phyloP scores from a whole-genome alignment of 2,797 vertebrate genomes.

The Sphaeramia orbicularis region DNA sequence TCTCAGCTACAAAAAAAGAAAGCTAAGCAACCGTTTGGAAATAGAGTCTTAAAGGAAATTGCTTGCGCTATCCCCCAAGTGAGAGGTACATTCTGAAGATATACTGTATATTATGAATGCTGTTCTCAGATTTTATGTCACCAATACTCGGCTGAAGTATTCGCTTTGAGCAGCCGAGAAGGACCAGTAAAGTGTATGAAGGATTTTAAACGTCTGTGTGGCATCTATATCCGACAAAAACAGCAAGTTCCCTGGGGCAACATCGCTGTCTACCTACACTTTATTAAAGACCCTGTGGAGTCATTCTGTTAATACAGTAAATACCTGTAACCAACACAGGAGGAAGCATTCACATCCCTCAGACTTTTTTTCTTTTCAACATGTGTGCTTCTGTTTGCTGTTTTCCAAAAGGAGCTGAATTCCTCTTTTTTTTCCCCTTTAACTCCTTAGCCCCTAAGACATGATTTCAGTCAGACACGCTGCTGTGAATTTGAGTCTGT shows the following conservation, averaged over 20 bases:
- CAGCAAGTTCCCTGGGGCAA: conserved; percentile 18
- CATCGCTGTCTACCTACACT: conserved; percentile 15
- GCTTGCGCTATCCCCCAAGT: conserved; percentile 43
- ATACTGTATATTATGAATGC: conserved; percentile 65
- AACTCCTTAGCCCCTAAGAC: no score
- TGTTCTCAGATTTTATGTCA: conserved; percentile 55
- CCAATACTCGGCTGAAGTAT: conserved; percentile 49
- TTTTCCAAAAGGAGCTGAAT: conserved; percentile 6
- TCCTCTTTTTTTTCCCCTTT: no score
- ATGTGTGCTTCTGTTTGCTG: no score
- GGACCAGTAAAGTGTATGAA: conserved; percentile 28
- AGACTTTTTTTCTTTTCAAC: conserved; percentile 7
- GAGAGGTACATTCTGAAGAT: conserved; percentile 49
- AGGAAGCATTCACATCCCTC: conserved; percentile 15
- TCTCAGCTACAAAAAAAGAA: conserved; percentile 41
- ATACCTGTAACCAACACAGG: conserved; percentile 12
- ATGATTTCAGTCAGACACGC: no score
- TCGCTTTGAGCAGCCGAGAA: conserved; percentile 45
- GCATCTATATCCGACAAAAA: conserved; percentile 22
- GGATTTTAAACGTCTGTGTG: conserved; percentile 18
- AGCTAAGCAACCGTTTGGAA: conserved; percentile 53
- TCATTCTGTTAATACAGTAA: conserved; percentile 24
- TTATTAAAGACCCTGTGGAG: not conserved
- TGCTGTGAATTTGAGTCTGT: no score
- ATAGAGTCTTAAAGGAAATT: conserved; percentile 55